Conservation (phyloP, 2,113 vertebrate genomes). For the Andinoacara biseriatus region DNA sequence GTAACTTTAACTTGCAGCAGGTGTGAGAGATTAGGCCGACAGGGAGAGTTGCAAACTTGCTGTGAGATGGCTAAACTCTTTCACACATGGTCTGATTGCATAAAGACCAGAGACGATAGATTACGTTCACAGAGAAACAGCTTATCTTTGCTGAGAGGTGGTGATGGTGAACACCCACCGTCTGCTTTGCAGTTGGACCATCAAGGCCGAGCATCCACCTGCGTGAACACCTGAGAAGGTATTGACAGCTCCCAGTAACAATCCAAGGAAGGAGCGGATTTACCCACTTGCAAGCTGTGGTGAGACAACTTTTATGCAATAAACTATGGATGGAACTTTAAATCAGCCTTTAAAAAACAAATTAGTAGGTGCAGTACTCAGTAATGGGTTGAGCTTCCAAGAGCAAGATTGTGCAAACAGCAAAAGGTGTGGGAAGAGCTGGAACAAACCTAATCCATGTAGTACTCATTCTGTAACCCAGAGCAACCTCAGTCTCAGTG, state of each 20-base stretch:
- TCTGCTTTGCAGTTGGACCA: neutral
- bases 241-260: neutral
- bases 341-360: neutral
- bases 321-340: too few species aligned
- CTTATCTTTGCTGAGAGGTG: neutral
- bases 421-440: neutral
- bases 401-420: neutral
- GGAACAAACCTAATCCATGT: too few species aligned
- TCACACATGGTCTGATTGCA: constrained; percentile 26
- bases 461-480: too few species aligned
- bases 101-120: neutral
- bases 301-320: neutral
- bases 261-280: neutral
- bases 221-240: neutral
- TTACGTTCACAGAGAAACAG: neutral
- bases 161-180: neutral
- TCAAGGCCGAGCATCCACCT: neutral
- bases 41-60: constrained; percentile 46
- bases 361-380: neutral
- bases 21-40: constrained; percentile 73
- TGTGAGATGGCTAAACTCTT: constrained; percentile 66
- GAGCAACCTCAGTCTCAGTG: too few species aligned
- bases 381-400: neutral
- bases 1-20: constrained; percentile 82
- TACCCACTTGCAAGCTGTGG: neutral